Base-by-base conservation (phyloP, 2,113 vertebrate species). In the Eurystomus gularis region DNA sequence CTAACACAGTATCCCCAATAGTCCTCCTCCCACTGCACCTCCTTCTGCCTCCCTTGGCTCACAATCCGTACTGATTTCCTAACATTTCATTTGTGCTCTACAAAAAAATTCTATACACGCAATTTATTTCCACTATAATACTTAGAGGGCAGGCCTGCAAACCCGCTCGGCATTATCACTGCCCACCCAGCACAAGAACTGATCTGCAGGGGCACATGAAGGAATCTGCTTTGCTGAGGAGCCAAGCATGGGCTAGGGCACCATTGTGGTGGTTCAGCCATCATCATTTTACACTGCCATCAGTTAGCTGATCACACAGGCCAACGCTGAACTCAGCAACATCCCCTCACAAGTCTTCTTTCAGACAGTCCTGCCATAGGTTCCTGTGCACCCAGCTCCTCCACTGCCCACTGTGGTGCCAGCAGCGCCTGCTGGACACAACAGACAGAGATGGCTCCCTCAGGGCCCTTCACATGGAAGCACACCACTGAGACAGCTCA, bases 21-120 rank as follows among this genome's bases (percentile, higher is more conserved):
- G 4, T 35, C 13, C 37, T 44, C 49, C 44, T 72, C 39, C 33
- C 64, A 28, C n/a, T 14, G 24, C 39, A 79, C 12, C 31, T 40
- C 20, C 51, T 61, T 28, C 37, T 48, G 42, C 40, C 35, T 39
- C 31, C 23, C 49, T 20, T 20, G 21, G 25, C 44, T 84, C 40
- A 78, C 33, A 69, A 55, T 15, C 10, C 48, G 48, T 14, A 13
- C 80, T 24, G 17, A 11, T 71, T 69, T 62, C 21, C 46, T 33
- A 42, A n/a, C 14, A 24, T 37, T 52, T 24, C 10, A 9, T 33
- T 69, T 85, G 37, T 21, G 17, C 28, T 78, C 26, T 33, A 2
- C 19, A 55, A 51, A 19, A n/a, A 19, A 57, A 12, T 40, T 18
- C 39, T 7, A 39, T 5, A 19, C 7, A 23, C 0, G 0, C 2